Conservation (phyloP, 2,113 vertebrate genomes). For the Marmota flaviventris region DNA sequence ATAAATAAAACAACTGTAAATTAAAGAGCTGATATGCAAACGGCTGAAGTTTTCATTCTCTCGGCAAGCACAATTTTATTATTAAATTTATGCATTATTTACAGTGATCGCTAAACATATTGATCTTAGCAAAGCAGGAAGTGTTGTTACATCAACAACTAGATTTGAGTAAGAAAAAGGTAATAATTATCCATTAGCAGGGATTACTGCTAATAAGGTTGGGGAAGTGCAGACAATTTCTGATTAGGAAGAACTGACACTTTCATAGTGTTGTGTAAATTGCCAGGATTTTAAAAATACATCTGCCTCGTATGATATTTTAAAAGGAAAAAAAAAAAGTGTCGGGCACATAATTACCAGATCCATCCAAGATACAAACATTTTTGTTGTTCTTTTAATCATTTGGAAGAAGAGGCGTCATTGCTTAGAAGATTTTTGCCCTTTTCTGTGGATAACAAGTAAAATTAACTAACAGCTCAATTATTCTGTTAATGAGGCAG, state of each 20-base stretch:
- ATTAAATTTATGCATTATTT: constrained; percentile 85
- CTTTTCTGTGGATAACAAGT: constrained; percentile 85
- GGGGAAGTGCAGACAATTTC: constrained; percentile 68
- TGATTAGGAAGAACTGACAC: constrained; percentile 82
- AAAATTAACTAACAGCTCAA: constrained; percentile 88
- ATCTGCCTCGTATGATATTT: constrained; percentile 81
- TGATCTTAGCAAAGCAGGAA: constrained; percentile 79
- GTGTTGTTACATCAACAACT: constrained; percentile 81
- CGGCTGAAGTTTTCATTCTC: constrained; percentile 51
- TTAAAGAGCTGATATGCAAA: background rate
- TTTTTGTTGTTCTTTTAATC: constrained; percentile 88
- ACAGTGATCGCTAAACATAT: constrained; percentile 78
- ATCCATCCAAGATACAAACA: constrained; percentile 82
- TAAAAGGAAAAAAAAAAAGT: constrained; percentile 76
- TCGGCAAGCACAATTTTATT: constrained; percentile 47
- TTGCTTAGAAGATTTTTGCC: constrained; percentile 81
- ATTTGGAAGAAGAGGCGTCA: constrained; percentile 82
- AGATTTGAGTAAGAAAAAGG: constrained; percentile 82
- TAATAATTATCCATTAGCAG: constrained; percentile 89
- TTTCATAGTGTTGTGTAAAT: constrained; percentile 83
- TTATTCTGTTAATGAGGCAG: constrained; percentile 88
- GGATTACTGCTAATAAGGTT: constrained; percentile 84
- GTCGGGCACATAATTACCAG: constrained; percentile 86
- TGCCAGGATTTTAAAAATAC: constrained; percentile 77
- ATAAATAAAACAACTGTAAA: background rate